Evolutionary conservation across 2,888 invertebrate species (phyloP).

Genomic region (Cheilosia grossa): DNA sequence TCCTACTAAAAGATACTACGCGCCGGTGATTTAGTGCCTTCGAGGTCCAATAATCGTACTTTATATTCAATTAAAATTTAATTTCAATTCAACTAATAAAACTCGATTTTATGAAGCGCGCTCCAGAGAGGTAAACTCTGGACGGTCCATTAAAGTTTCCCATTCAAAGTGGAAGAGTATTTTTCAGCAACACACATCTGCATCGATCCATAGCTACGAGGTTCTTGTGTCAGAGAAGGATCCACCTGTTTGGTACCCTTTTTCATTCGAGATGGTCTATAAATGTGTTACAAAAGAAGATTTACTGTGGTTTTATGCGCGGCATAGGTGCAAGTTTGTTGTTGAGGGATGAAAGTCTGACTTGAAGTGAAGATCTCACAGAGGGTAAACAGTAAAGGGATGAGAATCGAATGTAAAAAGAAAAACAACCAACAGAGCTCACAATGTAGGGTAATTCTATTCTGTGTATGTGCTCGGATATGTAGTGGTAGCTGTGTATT

Average conservation of each 20-base stretch:
- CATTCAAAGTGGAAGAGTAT: not conserved
- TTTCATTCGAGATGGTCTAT: not conserved
- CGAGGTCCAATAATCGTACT: slow-evolving; percentile 67
- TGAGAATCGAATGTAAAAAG: slow-evolving; percentile 15
- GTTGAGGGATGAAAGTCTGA: slow-evolving; percentile 29
- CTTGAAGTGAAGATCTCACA: slow-evolving; percentile 18
- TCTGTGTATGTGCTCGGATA: not conserved
- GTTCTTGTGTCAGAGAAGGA: not conserved
- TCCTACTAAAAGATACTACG: slow-evolving; percentile 6
- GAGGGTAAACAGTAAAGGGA: not conserved
- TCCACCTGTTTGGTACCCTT: slow-evolving; percentile 59
- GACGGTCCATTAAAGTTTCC: slow-evolving; percentile 46
- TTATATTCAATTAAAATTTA: slow-evolving; percentile 71
- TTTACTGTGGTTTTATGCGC: not conserved
- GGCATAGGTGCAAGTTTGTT: slow-evolving; percentile 20
- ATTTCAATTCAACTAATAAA: slow-evolving; percentile 63
- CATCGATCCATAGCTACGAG: not conserved
- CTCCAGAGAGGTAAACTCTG: not conserved
- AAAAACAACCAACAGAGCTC: slow-evolving; percentile 28
- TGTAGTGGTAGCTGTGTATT: slow-evolving; percentile 7
- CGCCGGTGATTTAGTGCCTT: slow-evolving; percentile 57
- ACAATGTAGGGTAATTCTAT: slow-evolving; percentile 1
- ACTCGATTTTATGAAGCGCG: slow-evolving; percentile 64
- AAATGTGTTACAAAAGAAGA: too few relatives aligned
- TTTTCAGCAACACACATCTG: not conserved